Conservation (phyloP, 2,797 vertebrate species). For the Mareca penelope region DNA sequence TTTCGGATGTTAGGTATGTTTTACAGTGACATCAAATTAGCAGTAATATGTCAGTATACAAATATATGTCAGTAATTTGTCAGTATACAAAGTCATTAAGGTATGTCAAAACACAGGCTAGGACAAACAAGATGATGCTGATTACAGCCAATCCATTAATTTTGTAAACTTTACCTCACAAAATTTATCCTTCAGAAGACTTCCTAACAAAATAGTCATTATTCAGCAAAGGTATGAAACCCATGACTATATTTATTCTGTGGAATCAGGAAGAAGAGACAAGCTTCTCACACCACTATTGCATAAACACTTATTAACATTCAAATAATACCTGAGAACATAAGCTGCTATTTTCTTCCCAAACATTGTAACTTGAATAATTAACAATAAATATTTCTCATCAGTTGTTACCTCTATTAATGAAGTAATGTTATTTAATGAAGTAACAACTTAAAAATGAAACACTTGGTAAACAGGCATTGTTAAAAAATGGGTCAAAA, state of each 20-base stretch:
- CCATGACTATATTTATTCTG: background rate
- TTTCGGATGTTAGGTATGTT: background rate
- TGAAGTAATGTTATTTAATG: background rate
- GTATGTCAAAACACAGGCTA: background rate
- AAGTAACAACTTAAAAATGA: background rate
- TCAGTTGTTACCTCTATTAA: background rate
- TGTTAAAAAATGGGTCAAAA: background rate
- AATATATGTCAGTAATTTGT: no score
- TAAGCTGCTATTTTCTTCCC: background rate
- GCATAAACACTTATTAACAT: background rate
- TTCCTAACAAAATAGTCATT: background rate
- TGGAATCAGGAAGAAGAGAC: background rate
- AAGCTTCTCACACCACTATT: background rate
- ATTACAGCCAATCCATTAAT: background rate
- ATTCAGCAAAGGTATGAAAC: background rate
- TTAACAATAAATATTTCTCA: background rate
- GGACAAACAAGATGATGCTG: background rate
- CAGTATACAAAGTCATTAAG: background rate
- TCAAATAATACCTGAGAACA: background rate
- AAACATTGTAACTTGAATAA: background rate
- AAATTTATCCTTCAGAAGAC: background rate
- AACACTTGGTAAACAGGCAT: background rate
- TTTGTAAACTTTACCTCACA: background rate
- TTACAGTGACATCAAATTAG: background rate
- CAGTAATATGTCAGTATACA: background rate